Evolutionary conservation across 2,113 vertebrate species (phyloP).

Genomic region (Urocolius indicus): DNA sequence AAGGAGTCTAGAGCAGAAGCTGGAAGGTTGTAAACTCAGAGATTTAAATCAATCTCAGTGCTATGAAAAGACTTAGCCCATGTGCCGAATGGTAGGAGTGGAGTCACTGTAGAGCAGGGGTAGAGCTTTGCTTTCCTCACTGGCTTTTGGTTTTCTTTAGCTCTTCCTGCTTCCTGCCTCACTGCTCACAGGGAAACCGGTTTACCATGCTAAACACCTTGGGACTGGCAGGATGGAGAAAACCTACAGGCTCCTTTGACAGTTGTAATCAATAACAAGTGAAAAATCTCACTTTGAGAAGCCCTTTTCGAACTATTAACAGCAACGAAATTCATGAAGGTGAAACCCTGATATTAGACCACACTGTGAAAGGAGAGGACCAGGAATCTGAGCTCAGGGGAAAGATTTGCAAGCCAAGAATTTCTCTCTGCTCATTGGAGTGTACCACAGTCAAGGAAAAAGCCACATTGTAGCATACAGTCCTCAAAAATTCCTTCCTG

Average conservation of each 20-base stretch:
- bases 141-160: not conserved
- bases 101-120: not conserved
- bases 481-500: not conserved
- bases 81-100: not conserved
- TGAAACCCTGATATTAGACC: not conserved
- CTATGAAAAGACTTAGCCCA: not conserved
- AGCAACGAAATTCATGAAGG: not conserved
- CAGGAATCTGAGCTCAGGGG: not conserved
- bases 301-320: not conserved
- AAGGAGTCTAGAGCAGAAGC: not conserved
- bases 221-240: slow-evolving; percentile 15
- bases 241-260: slow-evolving; percentile 36
- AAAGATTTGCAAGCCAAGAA: not conserved
- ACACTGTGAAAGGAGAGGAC: not conserved
- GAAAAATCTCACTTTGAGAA: slow-evolving; percentile 36
- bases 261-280: slow-evolving; percentile 53
- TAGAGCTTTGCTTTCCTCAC: not conserved
- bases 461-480: not conserved
- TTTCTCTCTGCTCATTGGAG: not conserved
- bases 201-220: slow-evolving; percentile 22
- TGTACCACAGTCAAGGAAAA: not conserved
- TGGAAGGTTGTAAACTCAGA: not conserved
- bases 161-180: not conserved
- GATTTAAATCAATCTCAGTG: not conserved
- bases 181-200: not conserved